These are phyloP conservation scores for Melanotaenia parkinsoni DNA, from an alignment of 2,797 vertebrate species.

Conservation along the genomic window DNA sequence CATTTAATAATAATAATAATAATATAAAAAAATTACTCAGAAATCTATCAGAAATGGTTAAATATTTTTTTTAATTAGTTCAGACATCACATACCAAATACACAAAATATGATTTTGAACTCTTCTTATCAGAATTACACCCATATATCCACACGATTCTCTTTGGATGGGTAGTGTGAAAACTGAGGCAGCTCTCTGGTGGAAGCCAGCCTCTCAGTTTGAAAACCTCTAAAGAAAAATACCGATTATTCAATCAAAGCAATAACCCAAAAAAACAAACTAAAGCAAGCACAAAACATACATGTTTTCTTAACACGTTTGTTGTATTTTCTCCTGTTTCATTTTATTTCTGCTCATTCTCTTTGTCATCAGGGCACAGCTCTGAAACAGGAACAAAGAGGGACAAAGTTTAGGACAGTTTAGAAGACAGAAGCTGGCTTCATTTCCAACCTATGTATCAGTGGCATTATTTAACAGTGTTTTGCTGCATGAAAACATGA, in stretches of 20 bases:
- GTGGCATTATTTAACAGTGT: neutral
- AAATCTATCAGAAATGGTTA: neutral
- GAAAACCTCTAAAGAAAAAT: neutral
- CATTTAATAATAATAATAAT: neutral
- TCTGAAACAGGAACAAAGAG: constrained; percentile 61
- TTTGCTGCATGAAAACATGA: neutral
- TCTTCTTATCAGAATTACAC: neutral
- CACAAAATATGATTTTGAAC: neutral
- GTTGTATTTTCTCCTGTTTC: neutral
- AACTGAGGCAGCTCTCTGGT: neutral
- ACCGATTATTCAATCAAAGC: constrained; percentile 6
- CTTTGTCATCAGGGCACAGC: constrained; percentile 71
- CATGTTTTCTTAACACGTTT: constrained; percentile 6
- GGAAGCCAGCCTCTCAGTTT: neutral
- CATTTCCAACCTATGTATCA: neutral
- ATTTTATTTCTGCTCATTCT: constrained; percentile 46
- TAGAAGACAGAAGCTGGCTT: neutral
- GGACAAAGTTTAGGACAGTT: neutral
- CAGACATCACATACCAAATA: neutral
- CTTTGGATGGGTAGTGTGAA: neutral
- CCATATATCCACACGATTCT: neutral
- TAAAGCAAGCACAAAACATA: constrained; percentile 4
- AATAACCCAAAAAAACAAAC: neutral
- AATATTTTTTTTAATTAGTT: neutral
- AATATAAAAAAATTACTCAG: neutral